Conservation (phyloP, 2,888 invertebrate species). For the Drosophila robusta region DNA sequence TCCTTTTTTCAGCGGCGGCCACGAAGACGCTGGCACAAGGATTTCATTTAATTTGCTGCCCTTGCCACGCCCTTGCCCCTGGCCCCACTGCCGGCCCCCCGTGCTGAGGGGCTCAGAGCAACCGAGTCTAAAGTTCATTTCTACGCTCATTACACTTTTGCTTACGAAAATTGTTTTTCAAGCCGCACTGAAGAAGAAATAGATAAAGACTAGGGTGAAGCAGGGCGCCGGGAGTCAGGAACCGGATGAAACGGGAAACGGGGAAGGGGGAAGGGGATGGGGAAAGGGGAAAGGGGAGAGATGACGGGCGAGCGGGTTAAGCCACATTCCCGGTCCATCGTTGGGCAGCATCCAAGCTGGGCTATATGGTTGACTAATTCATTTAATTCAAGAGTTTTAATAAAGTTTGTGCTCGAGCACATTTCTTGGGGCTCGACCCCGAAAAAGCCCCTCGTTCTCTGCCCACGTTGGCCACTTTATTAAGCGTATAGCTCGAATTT, state of each 20-base stretch:
- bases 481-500: constrained; percentile 71
- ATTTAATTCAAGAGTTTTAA: constrained; percentile 80
- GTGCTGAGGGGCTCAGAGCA: constrained; percentile 25
- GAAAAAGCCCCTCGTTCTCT: constrained; percentile 1
- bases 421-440: constrained; percentile 58
- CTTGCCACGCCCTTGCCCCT: constrained; percentile 13
- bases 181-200: constrained; percentile 76
- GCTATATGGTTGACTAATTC: constrained; percentile 81
- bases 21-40: constrained; percentile 63
- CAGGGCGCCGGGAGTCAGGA: constrained; percentile 33
- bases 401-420: constrained; percentile 75
- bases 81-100: constrained; percentile 2
- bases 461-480: constrained; percentile 65
- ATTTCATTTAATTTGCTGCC: constrained; percentile 75
- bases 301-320: constrained; percentile 36
- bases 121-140: constrained; percentile 75
- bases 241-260: constrained; percentile 4
- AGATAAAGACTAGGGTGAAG: constrained; percentile 62
- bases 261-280: background rate
- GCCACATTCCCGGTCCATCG: constrained; percentile 44
- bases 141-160: constrained; percentile 80
- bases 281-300: background rate
- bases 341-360: constrained; percentile 58
- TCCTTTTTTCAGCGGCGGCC: constrained; percentile 56
- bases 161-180: constrained; percentile 80